Evolutionary conservation across 2,888 invertebrate genomes (phyloP).

Genomic region (Eupithecia subfuscata): DNA sequence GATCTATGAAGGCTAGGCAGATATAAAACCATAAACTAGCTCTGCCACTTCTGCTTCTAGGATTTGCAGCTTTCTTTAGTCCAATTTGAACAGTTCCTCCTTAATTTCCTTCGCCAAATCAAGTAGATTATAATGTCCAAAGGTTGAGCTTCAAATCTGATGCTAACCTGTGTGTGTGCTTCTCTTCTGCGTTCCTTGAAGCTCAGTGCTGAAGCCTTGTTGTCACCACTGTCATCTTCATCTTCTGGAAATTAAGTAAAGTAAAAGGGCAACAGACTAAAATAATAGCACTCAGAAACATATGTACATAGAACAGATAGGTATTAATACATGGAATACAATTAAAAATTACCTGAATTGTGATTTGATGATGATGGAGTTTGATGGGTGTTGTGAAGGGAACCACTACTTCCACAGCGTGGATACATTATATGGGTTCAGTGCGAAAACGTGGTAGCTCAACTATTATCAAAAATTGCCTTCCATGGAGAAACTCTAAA

Average conservation of each 20-base stretch:
- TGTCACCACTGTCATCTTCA: constrained; percentile 86
- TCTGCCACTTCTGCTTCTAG: not conserved
- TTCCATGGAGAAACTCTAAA: not conserved
- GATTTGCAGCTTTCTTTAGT: not conserved
- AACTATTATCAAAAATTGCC: not conserved
- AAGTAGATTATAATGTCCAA: not conserved
- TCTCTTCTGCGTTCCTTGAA: constrained; percentile 97
- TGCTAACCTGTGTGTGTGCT: constrained; percentile 90
- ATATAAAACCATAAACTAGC: not conserved
- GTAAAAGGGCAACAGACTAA: not conserved
- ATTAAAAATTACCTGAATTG: constrained; percentile 86
- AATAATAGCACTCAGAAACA: not conserved
- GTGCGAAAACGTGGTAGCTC: constrained; percentile 22
- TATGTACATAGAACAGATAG: not conserved
- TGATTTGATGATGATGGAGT: constrained; percentile 92
- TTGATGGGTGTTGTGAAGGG: constrained; percentile 89
- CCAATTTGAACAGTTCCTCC: not conserved
- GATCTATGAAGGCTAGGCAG: not conserved
- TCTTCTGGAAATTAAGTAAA: constrained; percentile 73
- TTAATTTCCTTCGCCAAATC: not conserved
- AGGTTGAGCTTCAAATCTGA: not conserved
- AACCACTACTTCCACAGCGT: constrained; percentile 90
- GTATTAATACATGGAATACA: not conserved
- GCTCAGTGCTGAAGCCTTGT: constrained; percentile 86
- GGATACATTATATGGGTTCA: constrained; percentile 83